Evolutionary conservation across 2,888 invertebrate genomes (phyloP).

Genomic region (Entomobrya multifasciata): DNA sequence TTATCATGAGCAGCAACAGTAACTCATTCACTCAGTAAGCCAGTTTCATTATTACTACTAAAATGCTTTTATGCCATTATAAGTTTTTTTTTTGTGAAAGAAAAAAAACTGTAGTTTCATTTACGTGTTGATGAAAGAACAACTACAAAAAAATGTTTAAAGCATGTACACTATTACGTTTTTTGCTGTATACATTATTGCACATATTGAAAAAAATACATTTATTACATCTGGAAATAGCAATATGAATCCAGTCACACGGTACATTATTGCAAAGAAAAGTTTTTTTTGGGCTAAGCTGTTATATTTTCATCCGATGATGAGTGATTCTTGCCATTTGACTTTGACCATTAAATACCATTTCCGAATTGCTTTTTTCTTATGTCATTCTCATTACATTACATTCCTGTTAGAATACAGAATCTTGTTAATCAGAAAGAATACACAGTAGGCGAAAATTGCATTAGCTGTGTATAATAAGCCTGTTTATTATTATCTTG

Average conservation of each 20-base stretch:
- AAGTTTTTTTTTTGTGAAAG: neutral
- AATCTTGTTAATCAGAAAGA: too few species aligned
- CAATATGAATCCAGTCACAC: too few species aligned
- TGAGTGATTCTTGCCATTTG: slow-evolving; percentile 42
- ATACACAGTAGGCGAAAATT: neutral
- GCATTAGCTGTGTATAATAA: too few species aligned
- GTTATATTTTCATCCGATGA: neutral
- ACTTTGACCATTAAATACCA: slow-evolving; percentile 27
- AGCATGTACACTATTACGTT: neutral
- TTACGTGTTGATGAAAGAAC: slow-evolving; percentile 34
- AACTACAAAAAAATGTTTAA: slow-evolving; percentile 2
- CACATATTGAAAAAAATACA: too few species aligned
- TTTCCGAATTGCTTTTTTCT: slow-evolving; percentile 6
- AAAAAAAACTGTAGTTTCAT: neutral
- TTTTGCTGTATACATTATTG: too few species aligned
- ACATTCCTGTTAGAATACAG: neutral
- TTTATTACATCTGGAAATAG: slow-evolving; percentile 29
- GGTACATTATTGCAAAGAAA: neutral
- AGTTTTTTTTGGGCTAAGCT: neutral
- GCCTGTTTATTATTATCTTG: too few species aligned
- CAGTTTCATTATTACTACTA: slow-evolving; percentile 40
- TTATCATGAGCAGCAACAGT: slow-evolving; percentile 18
- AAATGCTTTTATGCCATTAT: slow-evolving; percentile 39
- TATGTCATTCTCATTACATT: neutral
- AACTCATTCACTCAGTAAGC: slow-evolving; percentile 40